Evolutionary conservation across 2,888 invertebrate species (phyloP).

Genomic region (Villa cingulata): DNA sequence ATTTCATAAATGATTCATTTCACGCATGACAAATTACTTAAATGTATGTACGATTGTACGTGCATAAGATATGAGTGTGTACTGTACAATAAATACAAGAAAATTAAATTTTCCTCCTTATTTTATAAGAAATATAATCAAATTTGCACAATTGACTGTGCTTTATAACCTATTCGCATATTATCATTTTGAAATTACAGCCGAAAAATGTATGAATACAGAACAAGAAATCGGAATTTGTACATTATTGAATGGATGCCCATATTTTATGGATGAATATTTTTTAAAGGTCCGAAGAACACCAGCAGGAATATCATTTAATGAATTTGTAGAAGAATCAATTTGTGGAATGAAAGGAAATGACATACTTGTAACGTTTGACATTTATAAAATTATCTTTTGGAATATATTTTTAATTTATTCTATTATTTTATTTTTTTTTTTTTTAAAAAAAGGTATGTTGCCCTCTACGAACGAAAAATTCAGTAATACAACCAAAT

Average conservation of each 20-base stretch:
- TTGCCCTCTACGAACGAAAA: slow-evolving; percentile 9
- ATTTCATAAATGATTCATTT: too few species aligned
- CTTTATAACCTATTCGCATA: too few species aligned
- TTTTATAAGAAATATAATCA: too few species aligned
- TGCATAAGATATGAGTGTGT: too few species aligned
- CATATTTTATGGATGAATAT: slow-evolving; percentile 34
- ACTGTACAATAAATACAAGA: too few species aligned
- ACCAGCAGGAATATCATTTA: slow-evolving; percentile 29
- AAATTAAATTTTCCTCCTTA: too few species aligned
- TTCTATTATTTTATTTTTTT: background rate
- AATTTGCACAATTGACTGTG: too few species aligned
- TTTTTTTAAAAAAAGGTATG: slow-evolving; percentile 10
- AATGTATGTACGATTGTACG: too few species aligned
- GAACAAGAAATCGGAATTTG: slow-evolving; percentile 40
- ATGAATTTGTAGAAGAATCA: slow-evolving; percentile 43
- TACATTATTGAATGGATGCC: slow-evolving; percentile 41
- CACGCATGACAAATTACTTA: too few species aligned
- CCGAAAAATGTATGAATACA: slow-evolving; percentile 39
- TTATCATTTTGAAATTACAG: slow-evolving; percentile 19
- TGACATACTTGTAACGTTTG: slow-evolving; percentile 51
- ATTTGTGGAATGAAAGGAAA: slow-evolving; percentile 54
- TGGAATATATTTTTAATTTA: background rate
- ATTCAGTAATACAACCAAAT: background rate
- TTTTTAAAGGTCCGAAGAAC: slow-evolving; percentile 20
- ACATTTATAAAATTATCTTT: background rate